Conservation (phyloP, 2,113 vertebrate species). For the Rhinolophus ferrumequinum region DNA sequence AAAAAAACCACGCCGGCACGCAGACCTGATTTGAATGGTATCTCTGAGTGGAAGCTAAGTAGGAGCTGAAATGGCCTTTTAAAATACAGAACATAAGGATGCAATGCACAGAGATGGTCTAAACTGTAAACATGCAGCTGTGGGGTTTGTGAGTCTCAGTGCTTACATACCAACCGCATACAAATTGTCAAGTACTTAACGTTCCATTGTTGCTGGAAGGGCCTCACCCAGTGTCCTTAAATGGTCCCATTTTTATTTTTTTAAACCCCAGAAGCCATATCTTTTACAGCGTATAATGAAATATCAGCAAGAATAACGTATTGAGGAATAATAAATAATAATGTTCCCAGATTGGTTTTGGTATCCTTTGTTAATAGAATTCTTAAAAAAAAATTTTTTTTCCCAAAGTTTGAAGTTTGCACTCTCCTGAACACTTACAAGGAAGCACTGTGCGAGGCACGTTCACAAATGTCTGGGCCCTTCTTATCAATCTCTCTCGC, state of each 20-base stretch:
- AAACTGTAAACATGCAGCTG: constrained; percentile 82
- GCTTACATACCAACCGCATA: constrained; percentile 73
- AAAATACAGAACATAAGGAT: constrained; percentile 82
- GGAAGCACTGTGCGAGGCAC: background rate
- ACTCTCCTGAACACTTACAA: background rate
- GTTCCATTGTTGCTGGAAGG: constrained; percentile 69
- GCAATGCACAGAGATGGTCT: constrained; percentile 80
- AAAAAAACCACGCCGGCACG: background rate
- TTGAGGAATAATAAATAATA: background rate
- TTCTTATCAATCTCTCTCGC: background rate
- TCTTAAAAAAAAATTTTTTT: background rate
- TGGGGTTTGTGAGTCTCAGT: constrained; percentile 65
- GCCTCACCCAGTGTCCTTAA: constrained; percentile 77
- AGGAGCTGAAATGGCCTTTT: constrained; percentile 80
- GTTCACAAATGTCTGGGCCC: background rate
- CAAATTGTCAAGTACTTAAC: constrained; percentile 79
- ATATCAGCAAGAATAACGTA: background rate
- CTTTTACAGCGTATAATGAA: background rate
- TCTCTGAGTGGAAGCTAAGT: constrained; percentile 80
- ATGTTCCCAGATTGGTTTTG: background rate
- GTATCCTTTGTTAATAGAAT: background rate
- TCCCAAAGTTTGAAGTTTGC: background rate
- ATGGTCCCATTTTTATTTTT: constrained; percentile 61
- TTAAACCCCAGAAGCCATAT: background rate
- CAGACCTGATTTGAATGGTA: constrained; percentile 77